Base-by-base conservation (phyloP, 1,140 invertebrate genomes). In the Lepidurus packardi region DNA sequence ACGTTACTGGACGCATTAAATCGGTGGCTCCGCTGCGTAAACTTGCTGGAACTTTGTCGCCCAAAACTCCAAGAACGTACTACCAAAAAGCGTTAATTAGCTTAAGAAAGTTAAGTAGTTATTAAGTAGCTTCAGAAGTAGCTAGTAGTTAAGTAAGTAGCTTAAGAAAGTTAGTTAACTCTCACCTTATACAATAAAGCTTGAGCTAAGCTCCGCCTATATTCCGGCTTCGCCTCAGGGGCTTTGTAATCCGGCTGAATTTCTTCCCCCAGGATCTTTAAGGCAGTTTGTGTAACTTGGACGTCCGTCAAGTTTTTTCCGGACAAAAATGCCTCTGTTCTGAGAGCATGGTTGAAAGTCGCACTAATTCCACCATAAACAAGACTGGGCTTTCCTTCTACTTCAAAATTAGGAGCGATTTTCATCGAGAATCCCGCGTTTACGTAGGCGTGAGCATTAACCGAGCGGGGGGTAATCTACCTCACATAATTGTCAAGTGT, bases 381-480 rank as follows among this genome's bases (percentile, higher is more conserved):
- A 77, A 91, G 0, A 7, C 85, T 87, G 0, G 88, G 87, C 41
- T 86, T 87, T 47, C 88, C 84, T 16, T 88, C 45, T 13, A 89
- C 79, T 76, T 74, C 81, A 81, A 85, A 81, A 78, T 81, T 45
- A 21, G 81, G 78, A 42, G 89, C 85, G 1, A 92, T 78, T 84
- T 91, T 88, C 42, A 92, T 88, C 0, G 81, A 85, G 82, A 96
- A 94, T 9, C 90, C 93, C 11, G 92, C 92, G 83, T 94, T 94
- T 0, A 96, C 90, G 81, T 92, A 89, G 0, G 93, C 93, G 82
- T 94, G 92, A 0, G 93, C 89, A 84, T 95, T 95, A 86, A 93
- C 92, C 6, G 90, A 90, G 79, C 92, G 87, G 0, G 91, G 90
- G 89, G 92, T 93, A 79, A 94, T 90, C 91, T 93, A 82, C 73